Evolutionary conservation across 2,888 invertebrate genomes (phyloP), one percentile per base, ranked within the genome.

Genomic region (Eupithecia pulchellata): DNA sequence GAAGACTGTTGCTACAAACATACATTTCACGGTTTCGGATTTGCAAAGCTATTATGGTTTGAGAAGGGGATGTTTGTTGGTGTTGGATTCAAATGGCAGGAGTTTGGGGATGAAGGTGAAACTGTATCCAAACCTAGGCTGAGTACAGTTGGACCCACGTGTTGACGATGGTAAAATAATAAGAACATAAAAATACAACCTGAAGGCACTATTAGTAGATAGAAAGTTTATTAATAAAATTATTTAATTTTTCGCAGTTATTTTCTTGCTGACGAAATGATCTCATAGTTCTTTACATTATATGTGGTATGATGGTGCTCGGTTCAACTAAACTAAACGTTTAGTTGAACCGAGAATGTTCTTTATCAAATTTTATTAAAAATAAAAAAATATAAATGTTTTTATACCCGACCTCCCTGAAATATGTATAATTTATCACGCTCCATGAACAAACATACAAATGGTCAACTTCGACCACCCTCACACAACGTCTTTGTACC

Each of bases 1-100:
- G 92, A 90, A 91, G 88, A 87, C 83, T 47, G 20, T 60, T 85
- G 90, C 89, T 89, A 89, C 91, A 94, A 94, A 94, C 92, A 94
- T 82, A 82, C 84, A 93, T 94, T 93, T 91, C 89, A 93, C 86
- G 93, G 83, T 88, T 73, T 77, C 78, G 79, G 84, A 88, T 89
- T 85, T 78, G 86, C 83, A 81, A 77, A 83, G 81, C 80, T 82
- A 86, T 89, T 88, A 86, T 87, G 85, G 86, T 91, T 91, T 85
- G 87, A 83, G 86, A 84, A 80, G 87, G 89, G 83, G 87, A 81
- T 79, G 76, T 20, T 52, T 42, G 57, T 57, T 57, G 9, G 29
- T 29, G 57, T 29, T 29, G 57, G 29, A 29, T 57, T 57, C 29
- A 13, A 52, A 25, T 52, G 25, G 52, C 25, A 52, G 52, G 52